Evolutionary conservation across 2,888 invertebrate species (phyloP).

Genomic region (Apantesis nais): DNA sequence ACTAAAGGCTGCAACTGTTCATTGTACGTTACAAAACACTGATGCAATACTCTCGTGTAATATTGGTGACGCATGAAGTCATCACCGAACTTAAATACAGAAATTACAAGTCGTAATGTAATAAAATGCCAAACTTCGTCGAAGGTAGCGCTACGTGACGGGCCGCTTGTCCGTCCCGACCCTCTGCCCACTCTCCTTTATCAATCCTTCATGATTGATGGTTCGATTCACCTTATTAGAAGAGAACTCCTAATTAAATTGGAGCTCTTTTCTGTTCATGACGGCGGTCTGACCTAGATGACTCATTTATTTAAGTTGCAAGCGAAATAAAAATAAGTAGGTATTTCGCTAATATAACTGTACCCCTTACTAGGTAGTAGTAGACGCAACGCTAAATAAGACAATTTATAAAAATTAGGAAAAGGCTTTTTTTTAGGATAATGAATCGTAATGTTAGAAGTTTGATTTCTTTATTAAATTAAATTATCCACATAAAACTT

Average conservation of each 20-base stretch:
- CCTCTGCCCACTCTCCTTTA: conserved; percentile 48
- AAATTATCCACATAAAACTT: no score
- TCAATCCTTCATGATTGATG: conserved; percentile 52
- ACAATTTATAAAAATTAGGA: not conserved
- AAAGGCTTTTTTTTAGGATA: not conserved
- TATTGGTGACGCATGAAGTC: conserved; percentile 22
- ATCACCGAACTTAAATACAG: conserved; percentile 40
- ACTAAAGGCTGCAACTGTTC: conserved; percentile 9
- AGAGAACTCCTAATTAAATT: conserved; percentile 44
- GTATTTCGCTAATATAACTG: conserved; percentile 4
- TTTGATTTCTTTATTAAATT: not conserved
- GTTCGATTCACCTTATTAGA: conserved; percentile 36
- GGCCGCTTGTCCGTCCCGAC: conserved; percentile 28
- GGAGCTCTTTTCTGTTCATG: conserved; percentile 37
- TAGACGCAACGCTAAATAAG: not conserved
- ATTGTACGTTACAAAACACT: conserved; percentile 21
- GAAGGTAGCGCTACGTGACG: conserved; percentile 42
- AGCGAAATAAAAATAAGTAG: conserved; percentile 20
- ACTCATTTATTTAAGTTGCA: conserved; percentile 43
- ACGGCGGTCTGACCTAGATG: conserved; percentile 39
- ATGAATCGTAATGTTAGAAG: not conserved
- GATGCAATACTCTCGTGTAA: conserved; percentile 18
- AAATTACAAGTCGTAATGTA: conserved; percentile 37
- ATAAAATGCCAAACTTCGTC: conserved; percentile 49
- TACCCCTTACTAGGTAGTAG: not conserved